Evolutionary conservation across 2,113 vertebrate species (phyloP), one percentile per base, ranked within the genome.

Genomic region (Callocephalon fimbriatum): DNA sequence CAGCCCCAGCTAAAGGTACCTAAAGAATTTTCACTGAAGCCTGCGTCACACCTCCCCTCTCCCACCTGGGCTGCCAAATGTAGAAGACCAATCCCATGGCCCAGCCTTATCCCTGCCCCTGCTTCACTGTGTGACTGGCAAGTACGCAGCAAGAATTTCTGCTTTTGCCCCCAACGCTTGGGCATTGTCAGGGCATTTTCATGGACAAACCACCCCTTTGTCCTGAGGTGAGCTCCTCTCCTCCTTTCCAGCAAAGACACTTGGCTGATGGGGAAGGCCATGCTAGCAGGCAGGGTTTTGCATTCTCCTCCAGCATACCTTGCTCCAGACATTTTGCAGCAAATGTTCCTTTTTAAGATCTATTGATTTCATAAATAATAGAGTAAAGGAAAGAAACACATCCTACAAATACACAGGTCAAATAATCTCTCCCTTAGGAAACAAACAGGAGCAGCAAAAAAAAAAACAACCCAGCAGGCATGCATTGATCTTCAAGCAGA

Each of bases 281-380:
- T 22, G 61, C 63, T 7, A 48, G 40, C 1, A 0, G 38, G 45
- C 54, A 84, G 37, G 54, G 63, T 67, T 80, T 50, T 2, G 1
- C 56, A 16, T 35, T 92, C 65, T 88, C 63, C 84, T 67, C 47
- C 53, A 87, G 80, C 80, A 92, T 66, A 84, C 54, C 73, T 93
- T 62, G 42, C 86, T 63, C 59, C 68, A 80, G 83, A 92, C 72
- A 13, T 72, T 86, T 66, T 48, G 72, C 15, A 15, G 47, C 63
- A 72, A 78, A 26, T 3, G 10, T 38, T 94, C 84, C 81, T 91
- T 95, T 95, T 93, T 89, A 86, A 92, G 78, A 68, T 37, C 56
- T 88, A 96, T 88, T 76, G 84, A 87, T 90, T 95, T 91, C 48
- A 82, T 96, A 88, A 96, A 95, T 95, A 95, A 95, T 89, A 84